Base-by-base conservation (phyloP, 2,888 invertebrate species). In the Stenoptilia bipunctidactyla region DNA sequence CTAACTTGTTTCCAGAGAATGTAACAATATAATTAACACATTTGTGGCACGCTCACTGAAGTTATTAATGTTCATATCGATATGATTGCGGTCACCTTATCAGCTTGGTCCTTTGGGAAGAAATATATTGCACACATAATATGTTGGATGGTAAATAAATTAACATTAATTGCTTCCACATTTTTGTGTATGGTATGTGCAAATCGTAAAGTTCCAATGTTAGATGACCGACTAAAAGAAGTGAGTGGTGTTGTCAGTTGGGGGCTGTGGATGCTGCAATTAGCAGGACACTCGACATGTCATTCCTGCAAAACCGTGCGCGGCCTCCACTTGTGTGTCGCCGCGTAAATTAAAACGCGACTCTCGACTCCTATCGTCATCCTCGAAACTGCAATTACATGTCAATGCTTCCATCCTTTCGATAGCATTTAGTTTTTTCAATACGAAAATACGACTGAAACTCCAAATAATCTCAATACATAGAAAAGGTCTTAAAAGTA, bases 261-360 rank as follows among this genome's bases (percentile, higher is more conserved):
- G 58, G 66, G 60, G 65, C 58, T 59, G 62, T 62, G 14, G 3
- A 6, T 68, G 65, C 61, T 70, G 82, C 82, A 82, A 82, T 82
- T 82, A 83, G 82, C 77, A 75, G 65, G 67, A 61, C 63, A 71
- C 80, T 83, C 68, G 73, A 80, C 70, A 60, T 65, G 62, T 58
- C 65, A 63, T 58, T 50, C 61, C 66, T 64, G 61, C 72, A 68
- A 63, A 62, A 35, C 34, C 71, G 68, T 55, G 62, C 68, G 59
- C 66, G 58, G 66, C 66, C 57, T 60, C 72, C 76, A 75, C 79
- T 82, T 64, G 65, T 75, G 68, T 80, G 79, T 76, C 82, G 77
- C 73, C 73, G 71, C 73, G 75, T 77, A 82, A 83, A 82, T 82
- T 83, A 80, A 83, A 83, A 82, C 74, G 68, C 66, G 58, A 58